Evolutionary conservation across 2,888 invertebrate genomes (phyloP), one percentile per base, ranked within the genome.

Genomic region (Uloborus plumipes): DNA sequence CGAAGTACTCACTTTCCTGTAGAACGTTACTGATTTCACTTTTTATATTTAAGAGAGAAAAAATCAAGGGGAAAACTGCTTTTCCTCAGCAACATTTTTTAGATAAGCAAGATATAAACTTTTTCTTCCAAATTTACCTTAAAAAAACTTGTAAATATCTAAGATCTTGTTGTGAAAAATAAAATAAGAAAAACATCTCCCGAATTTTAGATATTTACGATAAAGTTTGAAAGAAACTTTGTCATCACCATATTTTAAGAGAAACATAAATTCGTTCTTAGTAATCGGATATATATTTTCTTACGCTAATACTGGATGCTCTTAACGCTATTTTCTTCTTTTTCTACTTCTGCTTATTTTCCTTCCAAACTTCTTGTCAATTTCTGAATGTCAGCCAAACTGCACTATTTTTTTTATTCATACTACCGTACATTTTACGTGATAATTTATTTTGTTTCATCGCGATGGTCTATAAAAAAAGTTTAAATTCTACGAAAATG

Each of bases 281-380:
- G 55, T 55, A 20, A 55, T 55, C 55, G 55, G 55, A 55, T 55
- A 55, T 55, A 55, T 55, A 55, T 55, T 55, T 55, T 20, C 55
- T 55, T 55, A 18, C 55, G 9, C 18, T 55, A 18, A 13, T n/a
- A 55, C 9, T 18, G 20, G 11, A 16, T 9, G 1, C 20, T 20
- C 20, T 55, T 55, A 55, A 20, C n/a, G 55, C 55, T 55, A 16
- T 55, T 55, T 16, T 55, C 55, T 55, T 20, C 20, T 14, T 55
- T 55, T 55, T 18, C 20, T 55, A 20, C 55, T 18, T 39, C 39
- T 39, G 39, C 11, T 39, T 39, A 39, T 39, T 39, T 39, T 39
- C 9, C 39, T 9, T 55, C 18, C n/a, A 55, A 55, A 55, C 55
- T 14, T 55, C 55, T 55, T 55, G 55, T 55, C 55, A 55, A 55